Conservation (phyloP, 2,797 vertebrate genomes). For the Enteromius argenteus region DNA sequence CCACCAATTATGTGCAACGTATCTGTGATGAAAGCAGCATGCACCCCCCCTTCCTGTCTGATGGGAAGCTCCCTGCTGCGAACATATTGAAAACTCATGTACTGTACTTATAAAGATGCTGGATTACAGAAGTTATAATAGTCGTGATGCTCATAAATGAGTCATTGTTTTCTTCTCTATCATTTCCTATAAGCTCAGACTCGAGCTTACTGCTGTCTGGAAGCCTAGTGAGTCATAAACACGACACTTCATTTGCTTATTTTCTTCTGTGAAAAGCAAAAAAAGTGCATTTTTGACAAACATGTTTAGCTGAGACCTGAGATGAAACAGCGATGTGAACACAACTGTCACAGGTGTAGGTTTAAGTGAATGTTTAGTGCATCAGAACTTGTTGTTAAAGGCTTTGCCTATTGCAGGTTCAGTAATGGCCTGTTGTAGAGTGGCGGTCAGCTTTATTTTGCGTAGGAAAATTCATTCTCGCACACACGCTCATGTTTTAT, state of each 20-base stretch:
- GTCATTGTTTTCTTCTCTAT: slow-evolving; percentile 64
- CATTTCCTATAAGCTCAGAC: slow-evolving; percentile 64
- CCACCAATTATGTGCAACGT: neutral
- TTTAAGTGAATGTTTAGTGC: slow-evolving; percentile 33
- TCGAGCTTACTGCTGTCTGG: slow-evolving; percentile 63
- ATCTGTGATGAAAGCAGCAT: neutral
- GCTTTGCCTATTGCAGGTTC: slow-evolving; percentile 52
- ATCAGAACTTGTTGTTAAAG: slow-evolving; percentile 16
- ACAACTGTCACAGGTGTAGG: slow-evolving; percentile 11
- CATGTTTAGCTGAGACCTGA: neutral
- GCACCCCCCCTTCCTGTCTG: neutral
- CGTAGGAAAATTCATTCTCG: slow-evolving; percentile 58
- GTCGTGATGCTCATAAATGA: slow-evolving; percentile 28
- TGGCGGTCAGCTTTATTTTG: slow-evolving; percentile 60
- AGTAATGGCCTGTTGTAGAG: slow-evolving; percentile 64
- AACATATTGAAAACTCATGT: neutral
- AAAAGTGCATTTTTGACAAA: neutral
- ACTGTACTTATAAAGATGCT: slow-evolving; percentile 11
- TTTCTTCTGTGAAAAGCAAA: neutral
- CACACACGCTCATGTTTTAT: slow-evolving; percentile 69
- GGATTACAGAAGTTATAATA: slow-evolving; percentile 8
- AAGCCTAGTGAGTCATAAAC: slow-evolving; percentile 73
- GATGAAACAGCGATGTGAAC: neutral
- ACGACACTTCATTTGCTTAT: slow-evolving; percentile 28
- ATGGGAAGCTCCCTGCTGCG: neutral